phyloP scores from a whole-genome alignment of 1,140 invertebrate genomes.

The Penaeus indicus region DNA sequence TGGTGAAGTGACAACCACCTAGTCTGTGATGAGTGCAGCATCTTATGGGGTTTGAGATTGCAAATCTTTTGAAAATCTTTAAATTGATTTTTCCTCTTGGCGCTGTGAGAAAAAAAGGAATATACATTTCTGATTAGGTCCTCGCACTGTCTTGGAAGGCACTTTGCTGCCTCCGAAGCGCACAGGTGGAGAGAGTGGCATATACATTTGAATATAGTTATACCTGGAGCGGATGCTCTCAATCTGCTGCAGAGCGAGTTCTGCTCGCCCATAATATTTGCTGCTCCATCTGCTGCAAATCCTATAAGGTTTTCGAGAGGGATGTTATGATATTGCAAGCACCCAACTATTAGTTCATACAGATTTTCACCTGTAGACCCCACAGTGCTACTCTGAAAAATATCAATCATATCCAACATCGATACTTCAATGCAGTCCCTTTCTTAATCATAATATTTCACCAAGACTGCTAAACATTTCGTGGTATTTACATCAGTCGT shows the following conservation, averaged over 20 bases:
- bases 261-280: neutral
- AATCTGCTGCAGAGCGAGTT: neutral
- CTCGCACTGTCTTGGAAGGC: conserved; percentile 7
- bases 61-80: conserved; percentile 6
- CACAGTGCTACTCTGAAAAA: too few species aligned
- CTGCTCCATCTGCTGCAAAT: too few species aligned
- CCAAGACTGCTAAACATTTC: too few species aligned
- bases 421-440: too few species aligned
- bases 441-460: too few species aligned
- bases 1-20: conserved; percentile 1
- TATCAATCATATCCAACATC: too few species aligned
- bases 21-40: conserved; percentile 13
- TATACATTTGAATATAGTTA: conserved; percentile 23
- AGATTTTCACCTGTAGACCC: too few species aligned
- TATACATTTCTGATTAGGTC: conserved; percentile 24
- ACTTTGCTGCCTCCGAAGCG: conserved; percentile 12
- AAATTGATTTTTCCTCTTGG: too few species aligned
- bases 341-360: too few species aligned
- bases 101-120: neutral
- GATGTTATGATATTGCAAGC: too few species aligned
- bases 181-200: conserved; percentile 17
- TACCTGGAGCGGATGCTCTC: neutral
- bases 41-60: conserved; percentile 22
- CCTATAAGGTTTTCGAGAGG: too few species aligned
- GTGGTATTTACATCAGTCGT: too few species aligned